These are phyloP conservation scores for Bilobella aurantiaca DNA, from an alignment of 1,140 invertebrate genomes.

Conservation along the genomic window DNA sequence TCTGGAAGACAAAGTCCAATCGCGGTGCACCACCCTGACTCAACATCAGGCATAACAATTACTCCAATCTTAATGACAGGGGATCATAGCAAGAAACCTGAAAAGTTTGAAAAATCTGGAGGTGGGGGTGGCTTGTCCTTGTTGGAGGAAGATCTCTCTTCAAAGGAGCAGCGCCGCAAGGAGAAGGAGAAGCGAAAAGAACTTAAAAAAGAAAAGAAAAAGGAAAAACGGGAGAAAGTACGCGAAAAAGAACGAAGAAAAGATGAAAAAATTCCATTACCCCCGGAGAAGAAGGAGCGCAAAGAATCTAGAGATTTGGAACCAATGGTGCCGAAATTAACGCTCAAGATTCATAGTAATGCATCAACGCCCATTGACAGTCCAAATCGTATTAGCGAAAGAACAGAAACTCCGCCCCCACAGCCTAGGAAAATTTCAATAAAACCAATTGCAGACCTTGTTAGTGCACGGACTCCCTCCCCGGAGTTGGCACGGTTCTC, in stretches of 20 bases:
- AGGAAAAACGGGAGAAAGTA: conserved; percentile 41
- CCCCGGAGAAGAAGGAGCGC: conserved; percentile 49
- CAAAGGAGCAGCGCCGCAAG: conserved; percentile 38
- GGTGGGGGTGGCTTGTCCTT: conserved; percentile 19
- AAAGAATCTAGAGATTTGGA: conserved; percentile 42
- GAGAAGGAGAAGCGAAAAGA: conserved; percentile 47
- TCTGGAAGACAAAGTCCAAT: neutral
- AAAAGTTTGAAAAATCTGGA: neutral
- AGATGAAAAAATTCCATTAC: conserved; percentile 44
- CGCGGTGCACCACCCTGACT: conserved; percentile 14
- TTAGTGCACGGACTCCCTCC: conserved; percentile 50
- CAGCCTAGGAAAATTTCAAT: conserved; percentile 26
- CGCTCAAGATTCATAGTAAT: conserved; percentile 55
- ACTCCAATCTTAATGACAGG: conserved; percentile 31
- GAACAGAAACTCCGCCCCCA: neutral
- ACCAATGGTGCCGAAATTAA: conserved; percentile 58
- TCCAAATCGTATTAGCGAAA: conserved; percentile 27
- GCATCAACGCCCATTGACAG: conserved; percentile 29
- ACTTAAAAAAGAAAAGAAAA: conserved; percentile 43
- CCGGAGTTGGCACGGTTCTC: conserved; percentile 70
- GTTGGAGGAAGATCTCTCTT: conserved; percentile 31
- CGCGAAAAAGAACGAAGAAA: conserved; percentile 47
- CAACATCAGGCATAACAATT: conserved; percentile 33
- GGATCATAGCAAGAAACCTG: neutral
- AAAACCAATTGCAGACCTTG: conserved; percentile 28